Percentiles rank a stretch among this genome's conserved stretches.
Conservation (phyloP, 2,113 vertebrate species). For the Phrynosoma platyrhinos region DNA sequence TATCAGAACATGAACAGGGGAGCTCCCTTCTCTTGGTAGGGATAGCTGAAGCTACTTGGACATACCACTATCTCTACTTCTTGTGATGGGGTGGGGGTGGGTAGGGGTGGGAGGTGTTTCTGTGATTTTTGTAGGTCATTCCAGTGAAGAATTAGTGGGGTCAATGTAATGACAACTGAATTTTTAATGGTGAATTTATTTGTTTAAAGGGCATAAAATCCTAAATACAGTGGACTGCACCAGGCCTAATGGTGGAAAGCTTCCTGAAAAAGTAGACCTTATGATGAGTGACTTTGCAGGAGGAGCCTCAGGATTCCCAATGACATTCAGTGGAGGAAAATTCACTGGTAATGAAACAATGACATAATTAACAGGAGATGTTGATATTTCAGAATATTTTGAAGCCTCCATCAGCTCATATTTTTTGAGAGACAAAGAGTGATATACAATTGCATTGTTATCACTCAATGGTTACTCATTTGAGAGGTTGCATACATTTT, state of each 20-base stretch:
- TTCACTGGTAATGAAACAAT: slow-evolving; percentile 77
- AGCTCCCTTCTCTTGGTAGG: background rate
- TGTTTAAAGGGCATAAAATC: slow-evolving; percentile 81
- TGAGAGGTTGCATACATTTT: background rate
- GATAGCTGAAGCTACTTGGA: background rate
- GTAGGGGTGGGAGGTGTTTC: too few relatives aligned
- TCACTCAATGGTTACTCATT: background rate
- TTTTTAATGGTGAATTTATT: background rate
- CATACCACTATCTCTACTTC: too few relatives aligned
- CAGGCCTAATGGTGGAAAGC: slow-evolving; percentile 80
- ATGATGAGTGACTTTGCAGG: slow-evolving; percentile 88
- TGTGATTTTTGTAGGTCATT: too few relatives aligned
- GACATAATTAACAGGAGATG: background rate
- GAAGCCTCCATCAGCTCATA: background rate
- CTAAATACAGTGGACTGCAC: slow-evolving; percentile 87
- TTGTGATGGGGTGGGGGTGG: too few relatives aligned
- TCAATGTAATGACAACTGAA: background rate
- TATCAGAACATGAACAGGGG: background rate
- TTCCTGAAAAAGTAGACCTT: slow-evolving; percentile 78
- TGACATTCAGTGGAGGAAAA: slow-evolving; percentile 83
- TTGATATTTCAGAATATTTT: background rate
- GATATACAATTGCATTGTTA: background rate
- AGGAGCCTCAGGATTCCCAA: slow-evolving; percentile 85
- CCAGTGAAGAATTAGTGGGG: background rate
- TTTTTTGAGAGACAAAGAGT: background rate